Evolutionary conservation across 2,888 invertebrate species (phyloP), one percentile per base, ranked within the genome.

Genomic region (Tenthredo notha): DNA sequence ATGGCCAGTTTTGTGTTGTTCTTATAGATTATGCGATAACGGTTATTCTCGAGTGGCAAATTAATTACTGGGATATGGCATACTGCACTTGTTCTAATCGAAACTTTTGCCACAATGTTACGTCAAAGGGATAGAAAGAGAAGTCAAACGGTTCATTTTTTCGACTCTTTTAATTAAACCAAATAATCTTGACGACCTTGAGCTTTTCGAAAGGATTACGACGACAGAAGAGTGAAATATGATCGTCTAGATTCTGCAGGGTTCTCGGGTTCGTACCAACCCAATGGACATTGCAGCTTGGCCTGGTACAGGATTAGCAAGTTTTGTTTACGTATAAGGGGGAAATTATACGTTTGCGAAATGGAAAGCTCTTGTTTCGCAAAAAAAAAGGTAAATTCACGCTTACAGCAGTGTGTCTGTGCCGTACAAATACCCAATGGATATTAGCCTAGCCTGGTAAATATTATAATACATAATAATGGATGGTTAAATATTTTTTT

Each of bases 191-290:
- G 0, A 33, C 18, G 54, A 77, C 50, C 77, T 54, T 33, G n/a
- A 29, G 29, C 33, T 33, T 33, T 77, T 33, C 4, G 15, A 50
- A 25, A 77, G 33, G 50, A 77, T 77, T 54, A 29, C 12, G 25
- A 54, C 50, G 50, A 77, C 77, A 77, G 54, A 10, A 15, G 33
- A 18, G 33, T 18, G 33, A 77, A 77, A 77, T 33, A 77, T 54
- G 77, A 77, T 29, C 77, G 12, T 77, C 50, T 77, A 25, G 21
- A 40, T 47, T 47, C 9, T 43, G 5, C 70, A 40, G 18, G 12
- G 18, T 70, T 37, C n/a, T 70, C 70, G 33, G 29, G 70, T 70
- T 70, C 12, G 12, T 47, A 47, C 70, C 7, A 5, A 7, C 37
- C 37, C n/a, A 2, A 25, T 37, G 37, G 12, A 67, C 29, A 29